Percentiles rank a stretch among this genome's conserved stretches.
phyloP scores from a whole-genome alignment of 2,797 vertebrate genomes.

The Sylvia borin region DNA sequence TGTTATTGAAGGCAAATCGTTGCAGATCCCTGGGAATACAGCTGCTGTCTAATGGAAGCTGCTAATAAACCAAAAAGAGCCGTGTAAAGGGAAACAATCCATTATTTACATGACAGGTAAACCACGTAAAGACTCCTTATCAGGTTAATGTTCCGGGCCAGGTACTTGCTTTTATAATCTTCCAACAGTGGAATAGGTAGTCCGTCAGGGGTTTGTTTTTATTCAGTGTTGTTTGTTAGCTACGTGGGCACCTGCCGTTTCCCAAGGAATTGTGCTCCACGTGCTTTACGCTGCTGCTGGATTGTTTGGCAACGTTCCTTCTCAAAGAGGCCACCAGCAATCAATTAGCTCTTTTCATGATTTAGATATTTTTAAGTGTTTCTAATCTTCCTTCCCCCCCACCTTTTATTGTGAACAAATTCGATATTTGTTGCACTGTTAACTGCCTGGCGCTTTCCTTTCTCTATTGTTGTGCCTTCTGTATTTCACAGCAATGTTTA shows the following conservation, averaged over 20 bases:
- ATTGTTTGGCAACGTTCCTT: constrained; percentile 18
- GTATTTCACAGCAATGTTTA: not conserved
- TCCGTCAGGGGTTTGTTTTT: not conserved
- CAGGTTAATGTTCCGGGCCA: constrained; percentile 4
- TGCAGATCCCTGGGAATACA: not conserved
- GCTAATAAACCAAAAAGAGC: constrained; percentile 33
- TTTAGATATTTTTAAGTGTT: constrained; percentile 52
- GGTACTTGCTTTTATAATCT: constrained; percentile 7
- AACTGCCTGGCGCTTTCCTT: not conserved
- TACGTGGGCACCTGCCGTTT: constrained; percentile 31
- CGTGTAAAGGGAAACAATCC: not conserved
- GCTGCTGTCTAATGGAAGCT: constrained; percentile 19
- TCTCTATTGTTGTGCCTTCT: not conserved
- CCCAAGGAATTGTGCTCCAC: not conserved
- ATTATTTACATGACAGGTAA: constrained; percentile 49
- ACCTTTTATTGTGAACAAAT: constrained; percentile 8
- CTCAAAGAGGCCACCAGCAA: constrained; percentile 12
- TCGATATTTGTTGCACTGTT: constrained; percentile 41
- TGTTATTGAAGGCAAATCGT: constrained; percentile 31
- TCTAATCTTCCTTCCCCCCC: not conserved
- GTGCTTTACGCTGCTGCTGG: not conserved
- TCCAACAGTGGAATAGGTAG: constrained; percentile 29
- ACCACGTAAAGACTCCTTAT: constrained; percentile 20
- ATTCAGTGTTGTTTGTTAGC: constrained; percentile 35
- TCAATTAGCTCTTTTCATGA: constrained; percentile 31